phyloP scores from a whole-genome alignment of 1,140 invertebrate species.

The Metaphire vulgaris region DNA sequence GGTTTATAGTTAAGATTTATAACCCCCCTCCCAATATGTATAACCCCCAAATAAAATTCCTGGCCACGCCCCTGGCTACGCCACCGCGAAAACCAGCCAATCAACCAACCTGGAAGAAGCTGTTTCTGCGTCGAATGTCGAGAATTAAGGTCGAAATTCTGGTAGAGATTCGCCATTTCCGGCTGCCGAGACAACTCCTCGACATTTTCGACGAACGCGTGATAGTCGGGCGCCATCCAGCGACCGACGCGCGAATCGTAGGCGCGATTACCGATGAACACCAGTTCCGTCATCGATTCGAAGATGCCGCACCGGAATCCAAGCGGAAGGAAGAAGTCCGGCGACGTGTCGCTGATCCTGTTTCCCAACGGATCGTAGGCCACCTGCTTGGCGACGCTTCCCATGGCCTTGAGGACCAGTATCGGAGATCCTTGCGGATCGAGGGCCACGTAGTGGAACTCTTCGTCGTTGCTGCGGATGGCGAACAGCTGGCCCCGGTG shows the following conservation, averaged over 20 bases:
- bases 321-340: conserved; percentile 75
- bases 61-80: too few species aligned
- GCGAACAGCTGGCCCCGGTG: conserved; percentile 73
- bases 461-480: conserved; percentile 77
- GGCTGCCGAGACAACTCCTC: conserved; percentile 40
- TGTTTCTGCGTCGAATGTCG: background rate
- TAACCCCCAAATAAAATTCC: too few species aligned
- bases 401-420: conserved; percentile 80
- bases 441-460: conserved; percentile 82
- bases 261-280: conserved; percentile 85
- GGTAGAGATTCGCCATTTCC: conserved; percentile 44
- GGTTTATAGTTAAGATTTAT: too few species aligned
- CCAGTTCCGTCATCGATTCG: conserved; percentile 79
- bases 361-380: conserved; percentile 82
- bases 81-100: too few species aligned
- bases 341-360: conserved; percentile 79
- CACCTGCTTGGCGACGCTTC: conserved; percentile 83
- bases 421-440: conserved; percentile 89
- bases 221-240: conserved; percentile 88
- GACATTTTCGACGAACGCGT: conserved; percentile 55
- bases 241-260: conserved; percentile 90
- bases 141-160: conserved; percentile 33
- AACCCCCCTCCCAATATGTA: too few species aligned
- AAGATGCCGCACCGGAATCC: conserved; percentile 80
- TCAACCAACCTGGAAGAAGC: background rate